Conservation (phyloP, 2,888 invertebrate species). For the Drosophila kokeensis region DNA sequence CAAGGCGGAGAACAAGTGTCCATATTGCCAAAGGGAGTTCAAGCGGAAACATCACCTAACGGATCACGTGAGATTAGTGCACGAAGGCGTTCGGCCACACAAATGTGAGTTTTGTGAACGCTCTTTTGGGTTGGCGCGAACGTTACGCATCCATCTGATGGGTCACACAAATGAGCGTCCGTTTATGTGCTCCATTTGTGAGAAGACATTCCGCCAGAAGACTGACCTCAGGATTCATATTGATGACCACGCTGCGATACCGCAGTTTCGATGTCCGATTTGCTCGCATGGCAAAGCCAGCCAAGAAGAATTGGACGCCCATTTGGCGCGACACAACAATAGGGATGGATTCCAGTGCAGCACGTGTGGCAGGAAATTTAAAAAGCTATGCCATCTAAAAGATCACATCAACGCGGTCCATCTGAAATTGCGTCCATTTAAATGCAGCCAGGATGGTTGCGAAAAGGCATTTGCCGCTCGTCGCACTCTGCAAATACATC, state of each 20-base stretch:
- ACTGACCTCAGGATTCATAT: slow-evolving; percentile 46
- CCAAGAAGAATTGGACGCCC: slow-evolving; percentile 40
- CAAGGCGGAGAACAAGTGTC: slow-evolving; percentile 31
- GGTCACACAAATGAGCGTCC: slow-evolving; percentile 56
- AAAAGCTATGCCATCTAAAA: slow-evolving; percentile 46
- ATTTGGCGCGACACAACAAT: slow-evolving; percentile 42
- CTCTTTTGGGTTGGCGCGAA: slow-evolving; percentile 47
- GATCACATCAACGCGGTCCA: slow-evolving; percentile 58
- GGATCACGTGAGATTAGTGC: slow-evolving; percentile 49
- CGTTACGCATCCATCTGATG: slow-evolving; percentile 52
- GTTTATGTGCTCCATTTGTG: slow-evolving; percentile 40
- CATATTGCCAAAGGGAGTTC: slow-evolving; percentile 45
- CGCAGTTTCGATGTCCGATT: slow-evolving; percentile 42
- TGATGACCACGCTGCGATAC: slow-evolving; percentile 31
- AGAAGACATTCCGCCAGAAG: slow-evolving; percentile 48
- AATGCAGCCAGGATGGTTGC: slow-evolving; percentile 40
- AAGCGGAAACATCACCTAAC: slow-evolving; percentile 48
- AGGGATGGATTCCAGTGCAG: slow-evolving; percentile 55
- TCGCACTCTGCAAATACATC: slow-evolving; percentile 44
- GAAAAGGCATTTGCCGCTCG: slow-evolving; percentile 53
- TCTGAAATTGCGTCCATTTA: slow-evolving; percentile 49
- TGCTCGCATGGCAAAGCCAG: slow-evolving; percentile 43
- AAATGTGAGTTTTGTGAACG: slow-evolving; percentile 52
- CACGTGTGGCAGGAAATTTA: slow-evolving; percentile 58
- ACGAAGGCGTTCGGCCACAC: slow-evolving; percentile 43